Percentiles rank a stretch among this genome's conserved stretches.
Conservation (phyloP, 1,140 invertebrate genomes). For the Amyelois transitella region DNA sequence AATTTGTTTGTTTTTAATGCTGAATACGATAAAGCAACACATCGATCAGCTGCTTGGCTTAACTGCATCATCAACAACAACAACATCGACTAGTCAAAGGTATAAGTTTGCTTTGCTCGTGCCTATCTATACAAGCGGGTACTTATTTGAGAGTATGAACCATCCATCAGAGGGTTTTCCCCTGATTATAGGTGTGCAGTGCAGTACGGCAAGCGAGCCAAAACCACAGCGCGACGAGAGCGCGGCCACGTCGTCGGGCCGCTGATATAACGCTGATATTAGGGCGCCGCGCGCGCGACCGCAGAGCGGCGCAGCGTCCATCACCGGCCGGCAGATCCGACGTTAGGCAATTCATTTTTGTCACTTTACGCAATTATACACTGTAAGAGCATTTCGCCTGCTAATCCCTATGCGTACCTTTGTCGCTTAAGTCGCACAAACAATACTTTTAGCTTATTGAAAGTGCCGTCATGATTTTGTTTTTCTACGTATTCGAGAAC, state of each 20-base stretch:
- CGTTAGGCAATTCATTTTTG: constrained; percentile 3
- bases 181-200: constrained; percentile 9
- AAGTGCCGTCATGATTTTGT: no score
- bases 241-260: constrained; percentile 26
- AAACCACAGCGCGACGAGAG: constrained; percentile 25
- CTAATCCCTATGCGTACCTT: no score
- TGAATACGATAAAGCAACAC: no score
- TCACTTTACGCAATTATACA: constrained; percentile 2
- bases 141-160: neutral
- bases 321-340: constrained; percentile 29
- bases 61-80: no score
- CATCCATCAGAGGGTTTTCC: constrained; percentile 4
- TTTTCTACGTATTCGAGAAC: no score
- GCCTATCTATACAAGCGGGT: no score
- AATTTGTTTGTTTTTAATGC: no score
- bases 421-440: no score
- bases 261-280: constrained; percentile 68
- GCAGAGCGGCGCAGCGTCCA: constrained; percentile 33
- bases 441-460: no score
- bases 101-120: no score
- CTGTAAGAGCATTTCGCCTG: neutral
- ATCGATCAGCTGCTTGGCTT: no score
- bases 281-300: constrained; percentile 35
- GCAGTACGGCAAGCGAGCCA: constrained; percentile 22
- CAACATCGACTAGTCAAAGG: no score